These are phyloP conservation scores for Drosophila athabasca DNA, from an alignment of 1,140 invertebrate species.

Conservation along the genomic window DNA sequence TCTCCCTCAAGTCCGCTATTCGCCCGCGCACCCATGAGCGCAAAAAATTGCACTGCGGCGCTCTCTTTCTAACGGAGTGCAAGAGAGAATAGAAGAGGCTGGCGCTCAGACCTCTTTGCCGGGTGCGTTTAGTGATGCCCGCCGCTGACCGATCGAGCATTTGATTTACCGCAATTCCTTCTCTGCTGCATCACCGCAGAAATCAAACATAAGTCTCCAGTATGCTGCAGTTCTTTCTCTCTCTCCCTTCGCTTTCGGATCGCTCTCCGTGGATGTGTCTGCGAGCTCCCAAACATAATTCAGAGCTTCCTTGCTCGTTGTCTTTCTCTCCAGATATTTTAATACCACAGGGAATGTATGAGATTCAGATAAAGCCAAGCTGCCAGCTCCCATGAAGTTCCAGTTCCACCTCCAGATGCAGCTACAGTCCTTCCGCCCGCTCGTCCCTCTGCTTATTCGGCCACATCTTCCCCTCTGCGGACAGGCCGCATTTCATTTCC, in stretches of 20 bases:
- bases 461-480: slow-evolving; percentile 51
- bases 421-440: neutral
- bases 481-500: slow-evolving; percentile 67
- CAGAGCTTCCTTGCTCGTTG: slow-evolving; percentile 16
- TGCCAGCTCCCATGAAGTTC: slow-evolving; percentile 50
- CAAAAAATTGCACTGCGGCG: no score
- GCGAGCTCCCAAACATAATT: slow-evolving; percentile 14
- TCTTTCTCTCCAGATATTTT: slow-evolving; percentile 63
- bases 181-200: no score
- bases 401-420: slow-evolving; percentile 20
- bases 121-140: no score
- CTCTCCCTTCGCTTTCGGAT: slow-evolving; percentile 54
- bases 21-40: no score
- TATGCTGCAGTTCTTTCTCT: no score
- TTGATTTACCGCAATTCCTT: no score
- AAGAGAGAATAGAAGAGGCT: no score
- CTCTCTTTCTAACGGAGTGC: no score
- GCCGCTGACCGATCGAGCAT: no score
- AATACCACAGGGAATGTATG: slow-evolving; percentile 69
- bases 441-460: slow-evolving; percentile 20
- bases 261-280: slow-evolving; percentile 48
- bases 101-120: no score
- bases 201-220: no score
- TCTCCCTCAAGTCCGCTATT: no score
- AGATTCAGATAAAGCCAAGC: slow-evolving; percentile 68